Conservation (phyloP, 2,113 vertebrate species). For the Trinectes maculatus region DNA sequence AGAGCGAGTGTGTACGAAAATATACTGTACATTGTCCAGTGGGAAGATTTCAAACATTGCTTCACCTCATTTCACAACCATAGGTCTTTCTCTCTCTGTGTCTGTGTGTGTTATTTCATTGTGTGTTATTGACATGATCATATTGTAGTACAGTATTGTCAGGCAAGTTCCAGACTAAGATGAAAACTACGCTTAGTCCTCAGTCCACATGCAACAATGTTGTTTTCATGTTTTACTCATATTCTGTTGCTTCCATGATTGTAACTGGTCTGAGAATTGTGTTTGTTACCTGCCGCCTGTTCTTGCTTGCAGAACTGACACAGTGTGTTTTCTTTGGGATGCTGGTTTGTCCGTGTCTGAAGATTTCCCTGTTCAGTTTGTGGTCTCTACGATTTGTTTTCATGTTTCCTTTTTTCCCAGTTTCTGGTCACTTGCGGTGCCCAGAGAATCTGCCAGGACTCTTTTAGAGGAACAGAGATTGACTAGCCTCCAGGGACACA, state of each 20-base stretch:
- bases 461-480: constrained; percentile 30
- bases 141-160: neutral
- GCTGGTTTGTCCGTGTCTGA: constrained; percentile 6
- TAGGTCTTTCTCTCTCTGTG: constrained; percentile 24
- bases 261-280: neutral
- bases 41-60: constrained; percentile 40
- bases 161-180: neutral
- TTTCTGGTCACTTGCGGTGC: neutral
- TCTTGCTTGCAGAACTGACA: constrained; percentile 21
- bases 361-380: neutral
- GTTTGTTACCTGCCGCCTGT: too few relatives aligned
- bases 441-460: neutral
- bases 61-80: constrained; percentile 56
- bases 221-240: neutral
- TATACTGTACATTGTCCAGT: constrained; percentile 57
- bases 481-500: constrained; percentile 53
- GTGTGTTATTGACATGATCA: constrained; percentile 15
- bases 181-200: neutral
- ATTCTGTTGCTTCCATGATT: neutral
- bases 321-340: neutral
- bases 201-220: neutral
- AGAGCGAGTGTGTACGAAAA: constrained; percentile 1
- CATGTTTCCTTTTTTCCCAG: neutral
- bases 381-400: neutral
- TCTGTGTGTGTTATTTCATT: neutral